These are phyloP conservation scores for Ictalurus punctatus DNA, from an alignment of 2,113 vertebrate species.

Conservation along the genomic window DNA sequence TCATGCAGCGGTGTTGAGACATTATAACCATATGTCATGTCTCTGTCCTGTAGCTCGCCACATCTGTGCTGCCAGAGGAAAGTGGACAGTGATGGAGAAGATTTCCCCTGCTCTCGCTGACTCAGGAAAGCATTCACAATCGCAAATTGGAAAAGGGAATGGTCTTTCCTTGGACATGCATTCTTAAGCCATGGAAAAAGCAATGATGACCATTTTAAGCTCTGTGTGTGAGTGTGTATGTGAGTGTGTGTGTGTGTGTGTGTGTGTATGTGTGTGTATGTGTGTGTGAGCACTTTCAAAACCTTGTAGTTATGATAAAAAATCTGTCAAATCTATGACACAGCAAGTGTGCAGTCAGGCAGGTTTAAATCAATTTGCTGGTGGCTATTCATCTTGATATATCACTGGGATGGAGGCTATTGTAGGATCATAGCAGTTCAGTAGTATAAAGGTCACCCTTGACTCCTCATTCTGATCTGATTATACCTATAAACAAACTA, in stretches of 20 bases:
- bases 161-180: background rate
- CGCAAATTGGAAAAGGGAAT: background rate
- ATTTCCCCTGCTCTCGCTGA: background rate
- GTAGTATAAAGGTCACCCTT: constrained; percentile 29
- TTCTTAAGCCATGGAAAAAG: background rate
- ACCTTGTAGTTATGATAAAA: background rate
- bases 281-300: background rate
- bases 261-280: background rate
- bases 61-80: constrained; percentile 33
- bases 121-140: constrained; percentile 1
- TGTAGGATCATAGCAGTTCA: constrained; percentile 25
- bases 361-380: constrained; percentile 17
- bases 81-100: constrained; percentile 30
- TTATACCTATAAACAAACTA: constrained; percentile 19
- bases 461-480: constrained; percentile 5
- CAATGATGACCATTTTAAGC: background rate
- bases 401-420: constrained; percentile 2
- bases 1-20: constrained; percentile 14
- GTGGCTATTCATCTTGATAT: constrained; percentile 27
- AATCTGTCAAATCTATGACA: constrained; percentile 13
- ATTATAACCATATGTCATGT: constrained; percentile 30
- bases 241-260: background rate
- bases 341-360: background rate
- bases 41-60: constrained; percentile 34
- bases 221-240: background rate